Evolutionary conservation across 1,140 invertebrate species (phyloP).

Genomic region (Ruditapes philippinarum): DNA sequence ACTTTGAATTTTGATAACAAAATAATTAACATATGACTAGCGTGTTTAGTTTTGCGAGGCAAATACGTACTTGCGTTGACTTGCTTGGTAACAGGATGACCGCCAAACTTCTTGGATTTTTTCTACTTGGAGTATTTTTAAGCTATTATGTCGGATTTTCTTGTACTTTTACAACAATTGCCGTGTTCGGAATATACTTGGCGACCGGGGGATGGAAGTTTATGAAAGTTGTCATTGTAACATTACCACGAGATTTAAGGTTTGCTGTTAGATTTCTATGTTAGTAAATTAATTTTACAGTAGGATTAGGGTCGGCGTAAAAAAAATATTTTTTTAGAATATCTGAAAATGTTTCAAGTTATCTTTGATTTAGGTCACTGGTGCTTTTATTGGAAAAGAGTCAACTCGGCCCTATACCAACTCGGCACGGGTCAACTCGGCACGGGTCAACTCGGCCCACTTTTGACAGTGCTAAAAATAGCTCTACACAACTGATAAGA

Average conservation of each 20-base stretch:
- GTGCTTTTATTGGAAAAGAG: too few relatives aligned
- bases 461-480: too few relatives aligned
- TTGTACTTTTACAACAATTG: slow-evolving; percentile 39
- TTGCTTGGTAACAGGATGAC: slow-evolving; percentile 49
- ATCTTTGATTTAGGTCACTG: too few relatives aligned
- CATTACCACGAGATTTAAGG: slow-evolving; percentile 55
- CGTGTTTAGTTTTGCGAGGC: slow-evolving; percentile 47
- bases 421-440: too few relatives aligned
- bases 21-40: slow-evolving; percentile 39
- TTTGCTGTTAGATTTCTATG: too few relatives aligned
- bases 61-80: neutral
- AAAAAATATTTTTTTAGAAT: too few relatives aligned
- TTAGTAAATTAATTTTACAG: too few relatives aligned
- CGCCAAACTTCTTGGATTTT: slow-evolving; percentile 30
- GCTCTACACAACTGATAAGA: too few relatives aligned
- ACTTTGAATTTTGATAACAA: slow-evolving; percentile 36
- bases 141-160: slow-evolving; percentile 49
- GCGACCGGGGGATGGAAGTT: slow-evolving; percentile 59
- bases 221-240: slow-evolving; percentile 48
- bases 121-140: slow-evolving; percentile 39
- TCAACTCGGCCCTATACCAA: too few relatives aligned
- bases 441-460: too few relatives aligned
- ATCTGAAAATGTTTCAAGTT: too few relatives aligned
- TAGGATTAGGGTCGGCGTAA: too few relatives aligned
- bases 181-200: slow-evolving; percentile 31